Percentiles rank a stretch among this genome's conserved stretches.
phyloP scores from a whole-genome alignment of 2,113 vertebrate species.

The Cryptotis parvus region DNA sequence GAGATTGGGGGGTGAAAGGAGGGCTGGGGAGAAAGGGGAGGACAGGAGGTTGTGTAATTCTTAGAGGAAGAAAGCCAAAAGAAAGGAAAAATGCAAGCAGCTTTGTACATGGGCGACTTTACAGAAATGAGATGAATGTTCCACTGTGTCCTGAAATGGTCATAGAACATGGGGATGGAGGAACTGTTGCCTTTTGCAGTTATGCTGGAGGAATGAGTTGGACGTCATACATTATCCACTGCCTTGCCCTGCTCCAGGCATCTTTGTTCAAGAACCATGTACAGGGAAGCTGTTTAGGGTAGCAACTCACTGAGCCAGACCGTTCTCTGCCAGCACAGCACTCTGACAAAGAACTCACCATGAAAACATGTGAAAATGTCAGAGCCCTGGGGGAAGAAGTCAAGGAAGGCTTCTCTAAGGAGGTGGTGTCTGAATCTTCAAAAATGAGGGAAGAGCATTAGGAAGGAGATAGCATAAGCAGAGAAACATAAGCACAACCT shows the following conservation, averaged over 20 bases:
- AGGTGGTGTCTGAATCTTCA: not conserved
- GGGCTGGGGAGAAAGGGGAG: conserved; percentile 66
- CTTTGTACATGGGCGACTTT: conserved; percentile 78
- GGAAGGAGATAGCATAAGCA: not conserved
- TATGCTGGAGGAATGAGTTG: conserved; percentile 16
- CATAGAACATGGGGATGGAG: conserved; percentile 33
- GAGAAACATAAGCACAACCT: accelerated
- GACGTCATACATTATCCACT: conserved; percentile 44
- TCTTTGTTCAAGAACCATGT: not conserved
- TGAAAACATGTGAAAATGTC: not conserved
- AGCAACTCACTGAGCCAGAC: accelerated
- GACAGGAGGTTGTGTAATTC: conserved; percentile 88
- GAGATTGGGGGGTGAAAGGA: not conserved
- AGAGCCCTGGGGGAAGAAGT: not conserved
- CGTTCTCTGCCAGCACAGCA: accelerated
- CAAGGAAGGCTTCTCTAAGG: not conserved
- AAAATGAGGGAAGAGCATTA: not conserved
- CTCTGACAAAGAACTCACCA: not conserved
- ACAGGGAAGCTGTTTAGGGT: not conserved
- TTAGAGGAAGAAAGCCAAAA: conserved; percentile 87
- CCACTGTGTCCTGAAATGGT: conserved; percentile 65
- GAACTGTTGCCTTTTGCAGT: conserved; percentile 53
- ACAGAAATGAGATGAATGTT: conserved; percentile 65
- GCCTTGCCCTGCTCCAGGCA: not conserved
- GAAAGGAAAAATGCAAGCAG: conserved; percentile 82